A percentile compares a stretch with the other conserved stretches of the same genome.
phyloP scores from a whole-genome alignment of 2,113 vertebrate species.

The Xerus inauris region DNA sequence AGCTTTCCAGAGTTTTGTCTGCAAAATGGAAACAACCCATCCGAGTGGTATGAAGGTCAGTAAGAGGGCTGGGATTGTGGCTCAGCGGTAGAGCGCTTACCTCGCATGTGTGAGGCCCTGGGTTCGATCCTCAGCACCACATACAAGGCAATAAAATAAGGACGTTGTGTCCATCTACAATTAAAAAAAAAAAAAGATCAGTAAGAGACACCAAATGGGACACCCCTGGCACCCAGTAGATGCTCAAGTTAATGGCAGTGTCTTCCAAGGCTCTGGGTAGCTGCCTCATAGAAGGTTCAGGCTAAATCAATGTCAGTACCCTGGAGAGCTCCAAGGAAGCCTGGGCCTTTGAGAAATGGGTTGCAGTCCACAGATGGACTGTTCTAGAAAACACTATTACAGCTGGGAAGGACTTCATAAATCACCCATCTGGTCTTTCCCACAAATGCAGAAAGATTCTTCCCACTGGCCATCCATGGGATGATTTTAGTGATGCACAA shows the following conservation, averaged over 20 bases:
- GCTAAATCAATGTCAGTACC: conserved; percentile 50
- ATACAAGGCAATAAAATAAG: no score
- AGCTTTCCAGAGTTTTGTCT: background rate
- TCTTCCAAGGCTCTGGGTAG: background rate
- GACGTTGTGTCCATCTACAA: no score
- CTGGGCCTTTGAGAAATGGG: background rate
- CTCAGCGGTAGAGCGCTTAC: no score
- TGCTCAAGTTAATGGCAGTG: background rate
- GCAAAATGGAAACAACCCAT: background rate
- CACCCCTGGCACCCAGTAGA: background rate
- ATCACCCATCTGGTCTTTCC: background rate
- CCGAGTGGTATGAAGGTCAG: background rate
- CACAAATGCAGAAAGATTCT: background rate
- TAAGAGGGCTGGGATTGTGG: no score
- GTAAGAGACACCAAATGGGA: background rate
- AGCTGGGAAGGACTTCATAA: background rate
- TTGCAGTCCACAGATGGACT: background rate
- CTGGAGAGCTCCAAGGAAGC: conserved; percentile 49
- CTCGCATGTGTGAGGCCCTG: no score
- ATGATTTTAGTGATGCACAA: background rate
- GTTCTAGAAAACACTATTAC: background rate
- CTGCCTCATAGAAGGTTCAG: background rate
- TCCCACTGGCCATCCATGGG: background rate
- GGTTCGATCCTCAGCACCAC: no score
- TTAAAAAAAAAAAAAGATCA: no score